Evolutionary conservation across 2,888 invertebrate species (phyloP).

Genomic region (Drosophila prolongata): DNA sequence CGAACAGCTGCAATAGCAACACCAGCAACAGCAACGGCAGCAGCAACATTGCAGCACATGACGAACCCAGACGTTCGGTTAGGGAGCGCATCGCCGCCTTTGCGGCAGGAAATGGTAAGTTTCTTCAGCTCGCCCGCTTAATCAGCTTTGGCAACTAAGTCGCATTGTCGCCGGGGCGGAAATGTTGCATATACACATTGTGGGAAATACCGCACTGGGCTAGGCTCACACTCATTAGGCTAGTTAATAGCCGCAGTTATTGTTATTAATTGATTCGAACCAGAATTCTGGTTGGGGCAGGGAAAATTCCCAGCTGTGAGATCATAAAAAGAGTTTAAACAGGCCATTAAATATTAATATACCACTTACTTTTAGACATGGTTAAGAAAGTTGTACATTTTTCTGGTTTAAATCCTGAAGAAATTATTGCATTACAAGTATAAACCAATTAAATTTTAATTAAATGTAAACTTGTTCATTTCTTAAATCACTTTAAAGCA

Average conservation of each 20-base stretch:
- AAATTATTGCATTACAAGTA: too few relatives aligned
- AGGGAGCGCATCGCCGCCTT: constrained; percentile 82
- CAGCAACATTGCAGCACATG: constrained; percentile 45
- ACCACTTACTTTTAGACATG: too few relatives aligned
- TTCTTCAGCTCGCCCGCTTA: constrained; percentile 52
- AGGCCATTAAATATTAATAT: neutral
- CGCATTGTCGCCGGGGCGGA: constrained; percentile 61
- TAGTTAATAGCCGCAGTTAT: constrained; percentile 64
- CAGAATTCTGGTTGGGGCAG: neutral
- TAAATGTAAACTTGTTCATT: neutral
- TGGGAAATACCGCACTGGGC: constrained; percentile 57
- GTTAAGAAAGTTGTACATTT: too few relatives aligned
- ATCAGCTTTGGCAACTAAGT: constrained; percentile 71
- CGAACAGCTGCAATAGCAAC: constrained; percentile 61
- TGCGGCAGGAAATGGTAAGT: constrained; percentile 82
- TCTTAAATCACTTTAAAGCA: neutral
- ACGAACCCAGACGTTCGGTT: constrained; percentile 72
- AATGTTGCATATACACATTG: constrained; percentile 46
- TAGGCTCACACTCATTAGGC: constrained; percentile 62
- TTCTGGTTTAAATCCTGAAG: too few relatives aligned
- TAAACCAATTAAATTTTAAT: too few relatives aligned
- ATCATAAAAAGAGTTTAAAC: neutral
- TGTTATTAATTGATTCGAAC: constrained; percentile 65
- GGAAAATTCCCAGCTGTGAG: constrained; percentile 5
- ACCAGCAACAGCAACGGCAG: constrained; percentile 19